phyloP scores from a whole-genome alignment of 1,140 invertebrate genomes.

The Drosophila melanica region DNA sequence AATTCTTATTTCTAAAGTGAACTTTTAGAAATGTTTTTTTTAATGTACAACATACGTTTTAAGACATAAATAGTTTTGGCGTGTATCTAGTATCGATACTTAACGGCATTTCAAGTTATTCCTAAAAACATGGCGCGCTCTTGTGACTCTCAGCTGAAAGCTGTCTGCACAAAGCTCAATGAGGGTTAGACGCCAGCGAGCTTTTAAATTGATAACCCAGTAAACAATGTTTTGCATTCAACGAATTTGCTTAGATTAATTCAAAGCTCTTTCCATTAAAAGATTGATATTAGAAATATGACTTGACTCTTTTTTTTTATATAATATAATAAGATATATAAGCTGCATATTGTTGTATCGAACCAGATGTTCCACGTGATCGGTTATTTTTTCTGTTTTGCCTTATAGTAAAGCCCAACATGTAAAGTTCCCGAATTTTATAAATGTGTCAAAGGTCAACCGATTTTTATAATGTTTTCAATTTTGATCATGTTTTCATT shows the following conservation, averaged over 20 bases:
- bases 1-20: neutral
- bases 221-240: slow-evolving; percentile 13
- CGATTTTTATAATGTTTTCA: too few species aligned
- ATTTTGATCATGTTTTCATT: too few species aligned
- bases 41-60: neutral
- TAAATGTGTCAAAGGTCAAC: too few species aligned
- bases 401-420: too few species aligned
- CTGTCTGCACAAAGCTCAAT: slow-evolving; percentile 29
- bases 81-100: neutral
- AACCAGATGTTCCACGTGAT: too few species aligned
- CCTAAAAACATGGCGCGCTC: neutral
- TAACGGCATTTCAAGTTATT: neutral
- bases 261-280: neutral
- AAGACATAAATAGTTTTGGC: too few species aligned
- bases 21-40: neutral
- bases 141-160: neutral
- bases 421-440: too few species aligned
- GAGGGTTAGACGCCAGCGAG: neutral
- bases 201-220: slow-evolving; percentile 25
- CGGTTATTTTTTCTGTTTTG: too few species aligned
- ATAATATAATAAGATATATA: too few species aligned
- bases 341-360: too few species aligned
- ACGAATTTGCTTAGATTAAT: slow-evolving; percentile 8
- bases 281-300: neutral
- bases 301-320: too few species aligned